Evolutionary conservation across 2,797 vertebrate genomes (phyloP), one percentile per base, ranked within the genome.

Genomic region (Oreochromis grahami): DNA sequence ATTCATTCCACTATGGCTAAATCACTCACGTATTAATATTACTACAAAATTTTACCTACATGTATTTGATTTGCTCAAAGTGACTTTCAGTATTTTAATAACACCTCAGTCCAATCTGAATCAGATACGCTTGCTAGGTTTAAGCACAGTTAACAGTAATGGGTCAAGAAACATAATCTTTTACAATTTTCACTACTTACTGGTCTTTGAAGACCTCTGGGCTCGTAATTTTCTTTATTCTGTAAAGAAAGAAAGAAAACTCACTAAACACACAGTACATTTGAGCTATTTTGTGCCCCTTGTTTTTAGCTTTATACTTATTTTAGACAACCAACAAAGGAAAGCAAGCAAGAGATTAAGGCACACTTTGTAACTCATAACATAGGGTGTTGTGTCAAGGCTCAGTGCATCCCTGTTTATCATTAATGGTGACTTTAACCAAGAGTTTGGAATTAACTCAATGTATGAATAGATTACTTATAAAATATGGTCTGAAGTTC

Each of bases 191-290:
- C 15, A 45, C 4, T 68, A 89, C 88, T 93, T 92, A 97, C 96
- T 82, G 87, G 91, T 87, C 92, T 88, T 41, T 90, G 91, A 8
- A 81, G 84, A 63, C 11, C 56, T 60, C 76, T 92, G 21, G 96
- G 96, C 19, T 96, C 91, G 63, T 88, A 63, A 89, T 97, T 97
- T 86, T 97, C 96, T 70, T 97, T 97, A 90, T 97, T 96, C 96
- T 97, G 91, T 77, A 80, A 88, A 90, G 29, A 80, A 8, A 87
- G 10, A 65, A 85, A 84, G 8, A 76, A 36, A 88, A 7, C 14
- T 70, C 5, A 63, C 68, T 72, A 72, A 48, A 72, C 10, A 9
- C 34, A 65, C 26, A 72, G 24, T 70, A 45, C 38, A 70, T 70
- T 17, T 70, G 9, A 70, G 41, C 41, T 7, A 17, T 45, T 70